These are phyloP conservation scores for Alligator mississippiensis DNA, from an alignment of 2,113 vertebrate genomes.

Conservation along the genomic window DNA sequence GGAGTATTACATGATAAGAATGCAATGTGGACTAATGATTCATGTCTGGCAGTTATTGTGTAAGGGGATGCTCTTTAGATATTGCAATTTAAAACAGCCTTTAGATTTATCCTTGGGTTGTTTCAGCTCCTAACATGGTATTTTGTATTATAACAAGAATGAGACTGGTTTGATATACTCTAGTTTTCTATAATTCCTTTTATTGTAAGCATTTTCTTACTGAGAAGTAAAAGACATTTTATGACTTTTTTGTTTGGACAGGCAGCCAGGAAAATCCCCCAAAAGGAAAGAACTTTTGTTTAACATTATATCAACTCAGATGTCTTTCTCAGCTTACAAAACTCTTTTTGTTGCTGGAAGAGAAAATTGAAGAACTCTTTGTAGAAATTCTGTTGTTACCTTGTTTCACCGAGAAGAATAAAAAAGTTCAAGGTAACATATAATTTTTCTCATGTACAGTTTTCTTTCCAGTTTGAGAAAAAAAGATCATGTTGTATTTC, in stretches of 20 bases:
- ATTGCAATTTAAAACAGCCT: background rate
- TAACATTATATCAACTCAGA: constrained; percentile 88
- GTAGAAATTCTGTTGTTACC: constrained; percentile 80
- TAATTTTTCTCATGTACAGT: background rate
- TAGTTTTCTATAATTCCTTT: background rate
- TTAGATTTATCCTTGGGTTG: background rate
- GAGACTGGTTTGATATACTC: background rate
- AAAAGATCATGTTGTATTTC: background rate
- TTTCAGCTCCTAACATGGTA: background rate
- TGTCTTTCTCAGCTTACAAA: constrained; percentile 85
- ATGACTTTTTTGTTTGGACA: constrained; percentile 68
- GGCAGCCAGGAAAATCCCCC: constrained; percentile 79
- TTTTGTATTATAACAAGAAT: background rate
- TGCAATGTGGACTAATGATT: background rate
- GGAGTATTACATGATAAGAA: background rate
- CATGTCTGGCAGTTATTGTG: background rate
- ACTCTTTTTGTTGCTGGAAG: constrained; percentile 87
- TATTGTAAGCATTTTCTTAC: background rate
- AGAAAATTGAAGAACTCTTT: constrained; percentile 82
- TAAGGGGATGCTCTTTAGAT: background rate
- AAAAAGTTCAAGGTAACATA: constrained; percentile 85
- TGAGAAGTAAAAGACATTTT: constrained; percentile 24
- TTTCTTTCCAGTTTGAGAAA: background rate
- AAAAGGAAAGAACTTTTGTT: constrained; percentile 81
- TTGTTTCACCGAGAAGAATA: constrained; percentile 74